These are phyloP conservation scores for Cyrtonyx montezumae DNA, from an alignment of 2,113 vertebrate species.

Conservation along the genomic window DNA sequence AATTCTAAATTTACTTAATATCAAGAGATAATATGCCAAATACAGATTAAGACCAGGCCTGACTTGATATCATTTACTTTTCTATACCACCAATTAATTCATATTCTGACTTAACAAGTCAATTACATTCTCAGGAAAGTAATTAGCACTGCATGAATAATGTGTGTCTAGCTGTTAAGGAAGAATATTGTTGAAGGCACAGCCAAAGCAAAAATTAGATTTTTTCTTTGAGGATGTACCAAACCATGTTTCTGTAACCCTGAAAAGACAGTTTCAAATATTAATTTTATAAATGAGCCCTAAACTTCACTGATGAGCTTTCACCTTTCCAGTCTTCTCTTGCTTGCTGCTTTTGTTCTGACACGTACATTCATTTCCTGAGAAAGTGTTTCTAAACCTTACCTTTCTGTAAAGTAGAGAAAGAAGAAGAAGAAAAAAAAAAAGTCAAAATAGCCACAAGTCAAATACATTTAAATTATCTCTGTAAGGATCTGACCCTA, in stretches of 20 bases:
- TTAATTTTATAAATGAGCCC: neutral
- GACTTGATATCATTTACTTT: conserved; percentile 63
- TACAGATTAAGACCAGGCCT: conserved; percentile 44
- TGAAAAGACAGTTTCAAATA: neutral
- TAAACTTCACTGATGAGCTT: neutral
- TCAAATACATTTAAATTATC: neutral
- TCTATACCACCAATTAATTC: conserved; percentile 69
- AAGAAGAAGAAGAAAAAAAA: neutral
- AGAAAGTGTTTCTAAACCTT: neutral
- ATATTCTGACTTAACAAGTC: conserved; percentile 64
- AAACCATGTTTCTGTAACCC: neutral
- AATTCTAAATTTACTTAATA: conserved; percentile 29
- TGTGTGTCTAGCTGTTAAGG: conserved; percentile 23
- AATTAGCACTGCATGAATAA: conserved; percentile 71
- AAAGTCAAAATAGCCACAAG: neutral
- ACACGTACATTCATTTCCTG: neutral
- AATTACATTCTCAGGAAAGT: conserved; percentile 43
- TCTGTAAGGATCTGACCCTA: neutral
- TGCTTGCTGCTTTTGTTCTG: neutral
- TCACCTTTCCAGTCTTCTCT: neutral
- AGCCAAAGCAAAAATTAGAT: neutral
- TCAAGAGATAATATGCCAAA: conserved; percentile 53
- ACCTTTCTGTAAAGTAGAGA: neutral
- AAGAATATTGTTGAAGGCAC: conserved; percentile 28
- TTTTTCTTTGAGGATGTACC: neutral